Conservation (phyloP, 2,888 invertebrate species). For the Nephrotoma appendiculata region DNA sequence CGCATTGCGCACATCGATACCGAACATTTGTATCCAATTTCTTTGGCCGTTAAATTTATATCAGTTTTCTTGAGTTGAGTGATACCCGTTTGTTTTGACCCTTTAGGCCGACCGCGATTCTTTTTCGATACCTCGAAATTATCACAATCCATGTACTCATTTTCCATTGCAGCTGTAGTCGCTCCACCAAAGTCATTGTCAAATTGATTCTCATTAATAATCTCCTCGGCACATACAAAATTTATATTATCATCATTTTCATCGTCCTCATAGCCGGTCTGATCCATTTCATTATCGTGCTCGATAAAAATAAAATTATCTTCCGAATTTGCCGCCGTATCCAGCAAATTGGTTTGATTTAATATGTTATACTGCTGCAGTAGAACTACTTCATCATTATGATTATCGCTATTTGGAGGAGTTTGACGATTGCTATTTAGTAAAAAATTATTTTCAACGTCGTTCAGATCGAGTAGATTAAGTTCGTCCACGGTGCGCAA, state of each 20-base stretch:
- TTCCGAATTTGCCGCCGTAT: not conserved
- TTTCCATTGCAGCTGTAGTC: not conserved
- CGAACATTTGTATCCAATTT: conserved; percentile 22
- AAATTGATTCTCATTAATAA: conserved; percentile 13
- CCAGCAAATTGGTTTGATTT: not conserved
- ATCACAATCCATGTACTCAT: not conserved
- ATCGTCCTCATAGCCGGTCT: not conserved
- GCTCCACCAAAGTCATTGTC: conserved; percentile 16
- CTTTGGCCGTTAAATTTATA: conserved; percentile 9
- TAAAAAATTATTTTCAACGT: conserved; percentile 22
- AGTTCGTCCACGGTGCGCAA: conserved; percentile 31
- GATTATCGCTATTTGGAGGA: not conserved
- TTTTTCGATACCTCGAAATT: conserved; percentile 1
- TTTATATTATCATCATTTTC: conserved; percentile 16
- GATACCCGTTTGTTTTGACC: conserved; percentile 24
- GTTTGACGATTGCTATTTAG: not conserved
- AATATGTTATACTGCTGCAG: not conserved
- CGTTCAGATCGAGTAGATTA: conserved; percentile 30
- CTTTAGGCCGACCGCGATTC: conserved; percentile 27
- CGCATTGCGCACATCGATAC: conserved; percentile 25
- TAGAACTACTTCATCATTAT: not conserved
- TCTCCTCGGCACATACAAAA: conserved; percentile 17
- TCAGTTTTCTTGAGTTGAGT: conserved; percentile 17
- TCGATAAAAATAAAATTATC: conserved; percentile 14
- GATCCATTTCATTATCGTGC: conserved; percentile 9